These are phyloP conservation scores for Perdita meconis DNA, from an alignment of 2,888 invertebrate genomes.

Conservation along the genomic window DNA sequence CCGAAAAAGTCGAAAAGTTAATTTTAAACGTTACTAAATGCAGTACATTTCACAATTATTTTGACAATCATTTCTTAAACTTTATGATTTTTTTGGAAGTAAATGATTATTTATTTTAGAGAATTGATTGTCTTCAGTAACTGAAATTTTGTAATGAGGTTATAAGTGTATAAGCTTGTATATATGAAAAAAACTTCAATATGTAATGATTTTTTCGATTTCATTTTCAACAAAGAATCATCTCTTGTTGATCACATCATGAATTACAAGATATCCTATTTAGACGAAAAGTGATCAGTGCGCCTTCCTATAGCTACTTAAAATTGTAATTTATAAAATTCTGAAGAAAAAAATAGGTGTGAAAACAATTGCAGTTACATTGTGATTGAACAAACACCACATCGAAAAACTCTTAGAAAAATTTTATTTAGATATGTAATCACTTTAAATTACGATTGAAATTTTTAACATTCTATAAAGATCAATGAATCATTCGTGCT, in stretches of 20 bases:
- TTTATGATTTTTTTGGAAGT: too few relatives aligned
- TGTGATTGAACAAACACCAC: neutral
- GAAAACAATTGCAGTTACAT: neutral
- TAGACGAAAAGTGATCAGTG: conserved; percentile 8
- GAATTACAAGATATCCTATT: neutral
- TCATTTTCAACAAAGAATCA: neutral
- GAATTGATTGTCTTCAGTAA: too few relatives aligned
- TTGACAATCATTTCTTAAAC: too few relatives aligned
- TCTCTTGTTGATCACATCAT: neutral
- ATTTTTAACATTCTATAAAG: conserved; percentile 8
- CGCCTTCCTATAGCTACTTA: conserved; percentile 48
- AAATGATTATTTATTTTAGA: too few relatives aligned
- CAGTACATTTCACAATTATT: too few relatives aligned
- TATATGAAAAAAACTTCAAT: too few relatives aligned
- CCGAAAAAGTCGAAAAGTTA: too few relatives aligned
- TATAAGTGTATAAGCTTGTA: too few relatives aligned
- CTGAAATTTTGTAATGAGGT: too few relatives aligned
- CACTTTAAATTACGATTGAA: neutral
- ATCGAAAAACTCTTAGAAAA: conserved; percentile 2
- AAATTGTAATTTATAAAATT: conserved; percentile 42
- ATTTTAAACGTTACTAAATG: too few relatives aligned
- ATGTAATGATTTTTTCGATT: neutral
- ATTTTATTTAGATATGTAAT: neutral
- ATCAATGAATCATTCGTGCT: neutral
- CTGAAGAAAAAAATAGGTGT: neutral